Base-by-base conservation (phyloP, 2,797 vertebrate species). In the Phrynocephalus forsythii region DNA sequence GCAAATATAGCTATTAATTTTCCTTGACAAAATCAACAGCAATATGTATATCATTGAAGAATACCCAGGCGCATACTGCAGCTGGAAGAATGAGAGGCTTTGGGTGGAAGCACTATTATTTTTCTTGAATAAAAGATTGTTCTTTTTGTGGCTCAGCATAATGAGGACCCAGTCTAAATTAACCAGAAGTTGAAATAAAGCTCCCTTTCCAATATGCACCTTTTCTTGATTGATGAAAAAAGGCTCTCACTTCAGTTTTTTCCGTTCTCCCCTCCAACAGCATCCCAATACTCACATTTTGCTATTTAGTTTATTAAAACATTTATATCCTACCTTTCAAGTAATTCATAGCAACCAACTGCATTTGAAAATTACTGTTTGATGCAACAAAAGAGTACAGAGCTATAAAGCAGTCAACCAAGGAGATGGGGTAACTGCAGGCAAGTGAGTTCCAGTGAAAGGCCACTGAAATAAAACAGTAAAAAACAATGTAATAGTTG, bases 1-100 rank as follows among this genome's bases (percentile, higher is more conserved):
- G 92, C 79, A 94, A 93, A 92, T 93, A 92, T 84, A 92, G 90
- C 15, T 67, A 94, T 96, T 96, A 96, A 96, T 94, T 92, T 69
- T 91, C 95, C 3, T 0, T 91, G 89, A 91, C 83, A 88, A 92
- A 91, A 92, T 90, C 88, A 92, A 89, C 83, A 93, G 90, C 77
- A 69, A 22, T 89, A 73, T 60, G 56, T 90, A 87, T 82, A 78
- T 85, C 87, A 88, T 18, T 26, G 24, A 72, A 72, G 52, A 24
- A 88, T 81, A 76, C 30, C 20, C 71, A 56, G 69, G 48, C 30
- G 77, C 66, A n/a, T 77, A 85, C 52, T 85, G 50, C 24, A 88
- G 78, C 71, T 38, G 20, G 56, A 77, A 63, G 82, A 79, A 79
- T 48, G 50, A 60, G 1, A 76, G 30, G 79, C 48, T 66, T 82